phyloP scores from a whole-genome alignment of 2,888 invertebrate genomes.

The Taenaris catops region DNA sequence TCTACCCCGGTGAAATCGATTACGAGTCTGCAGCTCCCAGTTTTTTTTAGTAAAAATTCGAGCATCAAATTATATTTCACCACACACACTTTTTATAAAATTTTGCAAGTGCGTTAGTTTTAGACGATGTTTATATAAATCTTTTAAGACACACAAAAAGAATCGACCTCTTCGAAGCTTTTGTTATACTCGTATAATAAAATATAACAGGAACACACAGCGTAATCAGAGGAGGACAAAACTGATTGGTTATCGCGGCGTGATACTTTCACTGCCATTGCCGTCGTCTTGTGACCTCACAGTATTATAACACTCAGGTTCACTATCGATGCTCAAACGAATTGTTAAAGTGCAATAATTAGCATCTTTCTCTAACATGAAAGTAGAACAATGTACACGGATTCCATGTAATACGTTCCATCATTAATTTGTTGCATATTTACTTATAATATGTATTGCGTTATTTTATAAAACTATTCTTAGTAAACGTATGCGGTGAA shows the following conservation, averaged over 20 bases:
- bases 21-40: too few relatives aligned
- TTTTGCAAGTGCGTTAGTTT: too few relatives aligned
- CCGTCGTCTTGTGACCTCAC: slow-evolving; percentile 14
- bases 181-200: too few relatives aligned
- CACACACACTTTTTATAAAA: too few relatives aligned
- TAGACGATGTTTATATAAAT: too few relatives aligned
- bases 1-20: too few relatives aligned
- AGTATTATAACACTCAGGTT: slow-evolving; percentile 19
- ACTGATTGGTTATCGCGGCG: slow-evolving; percentile 14
- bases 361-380: slow-evolving; percentile 2
- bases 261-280: slow-evolving; percentile 17
- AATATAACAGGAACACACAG: too few relatives aligned
- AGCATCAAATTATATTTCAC: too few relatives aligned
- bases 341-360: slow-evolving; percentile 13
- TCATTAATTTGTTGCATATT: slow-evolving; percentile 1
- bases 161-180: too few relatives aligned
- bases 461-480: slow-evolving; percentile 12
- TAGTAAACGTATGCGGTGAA: slow-evolving; percentile 13
- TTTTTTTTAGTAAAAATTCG: too few relatives aligned
- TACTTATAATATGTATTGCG: slow-evolving; percentile 6
- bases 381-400: slow-evolving; percentile 8
- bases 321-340: slow-evolving; percentile 13
- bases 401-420: slow-evolving; percentile 1
- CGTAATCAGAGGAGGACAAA: slow-evolving; percentile 14
- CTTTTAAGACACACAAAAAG: too few relatives aligned